phyloP scores from a whole-genome alignment of 2,888 invertebrate genomes.

The Hydraecia micacea region DNA sequence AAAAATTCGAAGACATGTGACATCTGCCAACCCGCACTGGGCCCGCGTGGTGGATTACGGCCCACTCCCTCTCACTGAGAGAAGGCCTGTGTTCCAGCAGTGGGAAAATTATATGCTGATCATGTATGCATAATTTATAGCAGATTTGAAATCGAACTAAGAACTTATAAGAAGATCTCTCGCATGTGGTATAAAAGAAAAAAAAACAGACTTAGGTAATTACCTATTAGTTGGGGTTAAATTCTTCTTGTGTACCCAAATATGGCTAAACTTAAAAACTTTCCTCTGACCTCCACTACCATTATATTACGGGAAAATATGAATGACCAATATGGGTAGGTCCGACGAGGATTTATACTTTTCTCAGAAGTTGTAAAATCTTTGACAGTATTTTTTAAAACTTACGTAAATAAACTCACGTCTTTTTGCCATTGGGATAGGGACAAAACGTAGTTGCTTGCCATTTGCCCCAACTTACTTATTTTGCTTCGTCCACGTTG shows the following conservation, averaged over 20 bases:
- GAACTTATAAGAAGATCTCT: no score
- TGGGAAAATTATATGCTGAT: no score
- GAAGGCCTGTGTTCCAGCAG: no score
- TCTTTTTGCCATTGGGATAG: background rate
- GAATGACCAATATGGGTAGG: background rate
- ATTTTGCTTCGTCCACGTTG: background rate
- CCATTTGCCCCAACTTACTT: background rate
- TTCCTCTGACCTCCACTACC: background rate
- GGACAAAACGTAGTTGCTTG: background rate
- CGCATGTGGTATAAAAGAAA: background rate
- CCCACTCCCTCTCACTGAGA: no score
- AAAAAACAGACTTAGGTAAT: background rate
- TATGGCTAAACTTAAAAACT: background rate
- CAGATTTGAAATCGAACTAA: background rate
- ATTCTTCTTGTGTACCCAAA: background rate
- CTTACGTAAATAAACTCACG: background rate
- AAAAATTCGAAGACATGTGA: no score
- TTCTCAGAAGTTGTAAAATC: background rate
- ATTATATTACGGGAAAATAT: slow-evolving; percentile 8
- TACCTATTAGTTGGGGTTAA: background rate
- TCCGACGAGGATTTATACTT: slow-evolving; percentile 9
- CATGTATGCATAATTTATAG: no score
- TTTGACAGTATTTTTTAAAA: background rate
- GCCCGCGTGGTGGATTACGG: no score
- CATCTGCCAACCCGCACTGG: no score